Evolutionary conservation across 2,113 vertebrate species (phyloP).

Genomic region (Oxyruncus cristatus): DNA sequence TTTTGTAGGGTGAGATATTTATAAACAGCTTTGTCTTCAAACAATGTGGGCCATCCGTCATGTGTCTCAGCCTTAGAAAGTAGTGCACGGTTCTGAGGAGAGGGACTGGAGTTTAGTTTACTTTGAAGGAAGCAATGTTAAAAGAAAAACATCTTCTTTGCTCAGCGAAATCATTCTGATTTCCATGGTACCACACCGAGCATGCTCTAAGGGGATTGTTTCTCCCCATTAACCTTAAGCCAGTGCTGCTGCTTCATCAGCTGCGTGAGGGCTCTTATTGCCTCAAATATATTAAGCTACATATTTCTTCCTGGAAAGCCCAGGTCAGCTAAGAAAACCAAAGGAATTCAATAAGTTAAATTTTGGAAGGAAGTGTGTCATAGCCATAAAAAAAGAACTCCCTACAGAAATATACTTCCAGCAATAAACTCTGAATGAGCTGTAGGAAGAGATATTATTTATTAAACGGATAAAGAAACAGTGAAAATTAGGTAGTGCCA

Average conservation of each 20-base stretch:
- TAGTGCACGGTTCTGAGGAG: background rate
- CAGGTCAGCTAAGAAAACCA: constrained; percentile 41
- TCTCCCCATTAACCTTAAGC: background rate
- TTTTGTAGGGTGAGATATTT: constrained; percentile 32
- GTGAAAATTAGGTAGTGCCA: background rate
- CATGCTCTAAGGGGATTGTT: background rate
- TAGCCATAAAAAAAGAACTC: constrained; percentile 6
- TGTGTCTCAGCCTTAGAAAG: background rate
- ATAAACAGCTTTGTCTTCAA: constrained; percentile 57
- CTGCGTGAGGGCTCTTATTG: background rate
- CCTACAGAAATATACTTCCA: constrained; percentile 4
- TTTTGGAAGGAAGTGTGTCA: constrained; percentile 35
- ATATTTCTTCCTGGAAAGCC: constrained; percentile 36
- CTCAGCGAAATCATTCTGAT: rapidly evolving
- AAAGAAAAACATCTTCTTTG: background rate
- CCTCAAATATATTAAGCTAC: constrained; percentile 29
- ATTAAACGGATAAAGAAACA: background rate
- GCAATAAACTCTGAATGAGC: background rate
- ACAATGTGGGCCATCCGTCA: constrained; percentile 31
- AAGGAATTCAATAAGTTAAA: constrained; percentile 8
- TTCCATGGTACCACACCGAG: background rate
- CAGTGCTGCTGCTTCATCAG: background rate
- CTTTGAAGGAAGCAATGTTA: background rate
- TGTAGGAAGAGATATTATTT: background rate
- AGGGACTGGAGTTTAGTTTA: background rate